Evolutionary conservation across 2,888 invertebrate species (phyloP).

Genomic region (Tetranychus truncatus): DNA sequence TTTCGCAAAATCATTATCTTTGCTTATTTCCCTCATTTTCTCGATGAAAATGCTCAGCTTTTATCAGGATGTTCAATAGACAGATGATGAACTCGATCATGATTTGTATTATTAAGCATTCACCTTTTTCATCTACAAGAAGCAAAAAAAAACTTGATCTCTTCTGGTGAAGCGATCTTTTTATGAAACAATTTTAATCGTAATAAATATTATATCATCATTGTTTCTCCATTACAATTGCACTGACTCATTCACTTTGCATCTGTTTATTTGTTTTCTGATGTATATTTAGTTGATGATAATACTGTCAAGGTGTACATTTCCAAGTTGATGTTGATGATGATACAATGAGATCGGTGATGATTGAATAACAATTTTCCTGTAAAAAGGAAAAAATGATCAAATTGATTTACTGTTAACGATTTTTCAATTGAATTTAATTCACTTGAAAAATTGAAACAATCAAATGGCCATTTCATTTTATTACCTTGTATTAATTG

Average conservation of each 20-base stretch:
- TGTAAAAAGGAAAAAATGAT: not conserved
- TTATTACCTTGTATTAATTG: too few relatives aligned
- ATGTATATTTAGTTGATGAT: not conserved
- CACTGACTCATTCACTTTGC: not conserved
- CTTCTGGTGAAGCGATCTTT: not conserved
- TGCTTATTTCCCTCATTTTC: not conserved
- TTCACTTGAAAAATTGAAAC: too few relatives aligned
- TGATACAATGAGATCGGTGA: not conserved
- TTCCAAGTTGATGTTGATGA: not conserved
- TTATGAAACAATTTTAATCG: not conserved
- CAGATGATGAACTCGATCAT: too few relatives aligned
- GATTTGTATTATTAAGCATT: not conserved
- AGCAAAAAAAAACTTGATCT: not conserved
- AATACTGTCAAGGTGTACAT: not conserved
- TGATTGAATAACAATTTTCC: not conserved
- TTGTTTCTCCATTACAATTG: not conserved
- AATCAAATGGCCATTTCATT: too few relatives aligned
- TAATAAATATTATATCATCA: not conserved
- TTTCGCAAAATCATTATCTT: not conserved
- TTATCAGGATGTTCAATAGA: not conserved
- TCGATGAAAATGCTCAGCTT: not conserved
- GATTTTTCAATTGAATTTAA: too few relatives aligned
- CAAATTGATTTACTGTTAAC: too few relatives aligned
- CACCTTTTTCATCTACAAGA: not conserved
- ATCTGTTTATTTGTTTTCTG: not conserved